phyloP scores from a whole-genome alignment of 2,797 vertebrate species.

The Pangasius larnaudii region DNA sequence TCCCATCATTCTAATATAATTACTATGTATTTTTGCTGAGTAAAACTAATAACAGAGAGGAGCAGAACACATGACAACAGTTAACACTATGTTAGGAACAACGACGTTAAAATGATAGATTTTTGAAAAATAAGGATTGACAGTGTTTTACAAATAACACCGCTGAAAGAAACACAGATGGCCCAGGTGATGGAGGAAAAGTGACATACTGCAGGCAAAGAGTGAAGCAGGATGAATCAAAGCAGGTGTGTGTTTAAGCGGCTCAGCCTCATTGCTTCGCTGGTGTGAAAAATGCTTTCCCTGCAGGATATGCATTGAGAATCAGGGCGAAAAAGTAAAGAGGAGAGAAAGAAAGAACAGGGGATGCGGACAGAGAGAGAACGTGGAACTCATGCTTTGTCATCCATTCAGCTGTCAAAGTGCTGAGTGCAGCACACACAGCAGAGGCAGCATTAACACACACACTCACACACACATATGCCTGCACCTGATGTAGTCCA shows the following conservation, averaged over 20 bases:
- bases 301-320: slow-evolving; percentile 5
- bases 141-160: slow-evolving; percentile 7
- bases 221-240: background rate
- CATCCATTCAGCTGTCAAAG: slow-evolving; percentile 42
- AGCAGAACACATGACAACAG: background rate
- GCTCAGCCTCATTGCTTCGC: slow-evolving; percentile 21
- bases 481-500: background rate
- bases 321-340: background rate
- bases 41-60: background rate
- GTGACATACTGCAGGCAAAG: background rate
- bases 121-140: background rate
- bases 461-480: slow-evolving; percentile 5
- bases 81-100: background rate
- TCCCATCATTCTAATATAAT: background rate
- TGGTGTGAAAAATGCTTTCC: slow-evolving; percentile 8
- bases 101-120: background rate
- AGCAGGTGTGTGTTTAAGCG: slow-evolving; percentile 37
- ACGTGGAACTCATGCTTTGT: background rate
- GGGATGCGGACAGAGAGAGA: background rate
- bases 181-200: background rate
- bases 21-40: background rate
- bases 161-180: background rate
- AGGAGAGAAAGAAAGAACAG: background rate
- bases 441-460: slow-evolving; percentile 7
- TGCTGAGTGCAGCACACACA: slow-evolving; percentile 19